Conservation (phyloP, 1,140 invertebrate genomes). For the Diploscapter pachys region DNA sequence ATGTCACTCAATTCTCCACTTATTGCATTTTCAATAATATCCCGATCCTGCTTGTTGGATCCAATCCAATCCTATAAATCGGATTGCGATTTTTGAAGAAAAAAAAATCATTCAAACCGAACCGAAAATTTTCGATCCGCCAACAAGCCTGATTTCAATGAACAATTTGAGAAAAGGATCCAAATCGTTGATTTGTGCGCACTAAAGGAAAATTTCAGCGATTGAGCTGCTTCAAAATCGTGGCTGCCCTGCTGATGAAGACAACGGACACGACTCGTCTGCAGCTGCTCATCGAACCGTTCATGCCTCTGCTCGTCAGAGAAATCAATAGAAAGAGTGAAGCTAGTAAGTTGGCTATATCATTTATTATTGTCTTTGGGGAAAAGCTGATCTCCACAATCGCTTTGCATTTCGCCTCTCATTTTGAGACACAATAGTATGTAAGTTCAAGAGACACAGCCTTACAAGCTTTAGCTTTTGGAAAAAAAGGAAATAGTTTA, state of each 20-base stretch:
- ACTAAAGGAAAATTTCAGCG: constrained; percentile 25
- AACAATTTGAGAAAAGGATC: constrained; percentile 3
- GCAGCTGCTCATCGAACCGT: constrained; percentile 13
- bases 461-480: too few relatives aligned
- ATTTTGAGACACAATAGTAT: too few relatives aligned
- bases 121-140: constrained; percentile 7
- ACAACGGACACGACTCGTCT: constrained; percentile 2
- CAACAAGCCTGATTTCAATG: constrained; percentile 9
- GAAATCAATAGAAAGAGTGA: constrained; percentile 31
- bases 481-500: too few relatives aligned
- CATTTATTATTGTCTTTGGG: constrained; percentile 9
- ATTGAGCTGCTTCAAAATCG: constrained; percentile 32
- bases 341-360: constrained; percentile 9
- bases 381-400: neutral
- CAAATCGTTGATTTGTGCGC: neutral
- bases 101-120: neutral
- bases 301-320: constrained; percentile 30
- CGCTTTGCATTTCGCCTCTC: neutral
- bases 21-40: neutral
- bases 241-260: constrained; percentile 30
- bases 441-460: too few relatives aligned
- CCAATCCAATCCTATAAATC: too few relatives aligned
- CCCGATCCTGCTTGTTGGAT: neutral
- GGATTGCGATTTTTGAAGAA: too few relatives aligned
- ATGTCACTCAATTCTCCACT: neutral